Base-by-base conservation (phyloP, 2,797 vertebrate genomes). In the Dermochelys coriacea region DNA sequence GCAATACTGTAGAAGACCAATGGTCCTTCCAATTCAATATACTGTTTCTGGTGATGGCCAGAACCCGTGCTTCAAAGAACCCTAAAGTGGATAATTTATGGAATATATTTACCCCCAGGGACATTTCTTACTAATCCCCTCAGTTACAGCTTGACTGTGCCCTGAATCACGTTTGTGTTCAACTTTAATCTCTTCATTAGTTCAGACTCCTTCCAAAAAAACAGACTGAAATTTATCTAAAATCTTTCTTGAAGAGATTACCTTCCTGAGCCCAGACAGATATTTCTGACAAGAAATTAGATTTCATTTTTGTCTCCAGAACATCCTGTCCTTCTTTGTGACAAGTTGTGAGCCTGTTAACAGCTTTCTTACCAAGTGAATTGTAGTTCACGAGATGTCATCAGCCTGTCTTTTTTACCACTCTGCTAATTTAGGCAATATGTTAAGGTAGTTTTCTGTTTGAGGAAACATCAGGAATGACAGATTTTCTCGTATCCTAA, bases 361-460 rank as follows among this genome's bases (percentile, higher is more conserved):
- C 97, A 97, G 95, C 96, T 97, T 96, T 97, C 95, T 97, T 97
- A 97, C 95, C 96, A 97, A 97, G 93, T 1, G 90, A 95, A 96
- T 97, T 97, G 97, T 97, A 96, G 96, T 96, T 97, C 96, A 97
- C 96, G 96, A 97, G 96, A 97, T 97, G 96, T 97, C 96, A 97
- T 97, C 96, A 97, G 96, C 97, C 95, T 97, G 96, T 97, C 95
- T 97, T 93, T 97, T 96, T 97, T 95, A 97, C 96, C 95, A 95
- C 94, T 97, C 93, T 97, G 97, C 97, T 97, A 97, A 97, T 97
- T 97, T 96, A 97, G 96, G 96, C 97, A 97, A 97, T 97, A 97
- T 97, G 96, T 97, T 97, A 97, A 97, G 96, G 97, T 97, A 97
- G 93, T 91, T 96, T 97, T 96, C 96, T 91, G 80, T 97, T 94